Evolutionary conservation across 2,113 vertebrate genomes (phyloP), one percentile per base, ranked within the genome.

Genomic region (Ciconia boyciana): DNA sequence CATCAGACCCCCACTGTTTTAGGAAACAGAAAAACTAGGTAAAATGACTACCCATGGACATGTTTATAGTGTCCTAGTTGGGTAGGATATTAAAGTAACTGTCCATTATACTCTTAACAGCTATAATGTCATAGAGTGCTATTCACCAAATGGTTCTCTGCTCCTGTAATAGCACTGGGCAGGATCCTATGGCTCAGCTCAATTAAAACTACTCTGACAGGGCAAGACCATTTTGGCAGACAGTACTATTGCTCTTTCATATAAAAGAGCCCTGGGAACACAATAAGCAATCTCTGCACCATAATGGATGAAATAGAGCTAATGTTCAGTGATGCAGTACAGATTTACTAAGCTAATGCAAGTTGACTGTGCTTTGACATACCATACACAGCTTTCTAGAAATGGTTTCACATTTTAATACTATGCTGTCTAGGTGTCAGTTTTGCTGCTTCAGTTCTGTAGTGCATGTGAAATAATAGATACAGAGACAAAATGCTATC

Each of bases 141-240:
- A 60, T 88, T 94, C 86, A 90, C 49, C 76, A 79, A 94, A 96
- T 81, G 82, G 54, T 86, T 91, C 71, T 83, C 83, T 85, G 79
- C 51, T 90, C 39, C 77, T 8, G 2, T 76, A 93, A 90, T 48
- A 86, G 39, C 44, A 70, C 49, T 87, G 94, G 89, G 71, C 75
- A 96, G 83, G 74, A 80, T 86, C 83, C 92, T 96, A n/a, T 9
- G 83, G 94, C 87, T 96, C 95, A 88, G 90, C 87, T 96, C 97
- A 97, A 97, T 97, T 97, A 97, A 97, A 97, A 94, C 81, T 92
- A 9, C 79, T 95, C 94, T 96, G 87, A 96, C 90, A 95, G 72
- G 94, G 90, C 78, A 96, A 89, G 72, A 85, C 68, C 28, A 9
- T 96, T 96, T 84, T 97, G 96, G 96, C 95, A 96, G 94, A 60